Evolutionary conservation across 2,888 invertebrate genomes (phyloP).

Genomic region (Ormyrus labotus): DNA sequence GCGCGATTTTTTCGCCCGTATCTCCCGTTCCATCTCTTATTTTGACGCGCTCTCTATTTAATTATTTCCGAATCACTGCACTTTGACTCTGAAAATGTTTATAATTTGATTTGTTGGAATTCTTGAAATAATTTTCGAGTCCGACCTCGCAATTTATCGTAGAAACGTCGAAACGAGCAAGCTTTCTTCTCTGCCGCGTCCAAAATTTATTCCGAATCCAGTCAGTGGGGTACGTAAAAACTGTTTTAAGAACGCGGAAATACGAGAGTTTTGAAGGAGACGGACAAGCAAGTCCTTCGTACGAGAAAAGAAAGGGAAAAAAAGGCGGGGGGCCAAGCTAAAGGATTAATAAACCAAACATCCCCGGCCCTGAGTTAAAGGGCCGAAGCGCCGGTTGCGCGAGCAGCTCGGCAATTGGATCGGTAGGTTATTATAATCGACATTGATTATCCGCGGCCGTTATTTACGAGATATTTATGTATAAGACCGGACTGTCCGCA

Average conservation of each 20-base stretch:
- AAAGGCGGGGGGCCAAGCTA: background rate
- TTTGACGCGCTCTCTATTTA: too few relatives aligned
- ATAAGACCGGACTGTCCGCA: constrained; percentile 53
- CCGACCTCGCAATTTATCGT: too few relatives aligned
- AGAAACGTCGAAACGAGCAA: background rate
- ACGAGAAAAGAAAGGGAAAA: background rate
- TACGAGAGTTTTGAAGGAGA: background rate
- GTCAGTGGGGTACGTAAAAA: background rate
- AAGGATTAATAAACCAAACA: constrained; percentile 43
- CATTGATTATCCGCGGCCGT: constrained; percentile 64
- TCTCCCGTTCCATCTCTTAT: too few relatives aligned
- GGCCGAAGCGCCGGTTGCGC: constrained; percentile 7
- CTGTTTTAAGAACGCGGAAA: constrained; percentile 28
- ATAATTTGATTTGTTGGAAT: too few relatives aligned
- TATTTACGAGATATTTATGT: constrained; percentile 72
- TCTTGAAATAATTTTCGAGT: too few relatives aligned
- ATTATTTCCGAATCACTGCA: background rate
- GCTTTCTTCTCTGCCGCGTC: background rate
- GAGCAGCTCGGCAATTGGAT: constrained; percentile 33
- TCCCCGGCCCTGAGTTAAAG: constrained; percentile 23
- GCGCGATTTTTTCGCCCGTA: too few relatives aligned
- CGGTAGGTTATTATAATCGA: constrained; percentile 48
- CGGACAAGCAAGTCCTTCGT: background rate
- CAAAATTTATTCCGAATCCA: constrained; percentile 14
- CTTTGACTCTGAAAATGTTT: background rate